phyloP scores from a whole-genome alignment of 2,888 invertebrate genomes.

The Halictus ligatus region DNA sequence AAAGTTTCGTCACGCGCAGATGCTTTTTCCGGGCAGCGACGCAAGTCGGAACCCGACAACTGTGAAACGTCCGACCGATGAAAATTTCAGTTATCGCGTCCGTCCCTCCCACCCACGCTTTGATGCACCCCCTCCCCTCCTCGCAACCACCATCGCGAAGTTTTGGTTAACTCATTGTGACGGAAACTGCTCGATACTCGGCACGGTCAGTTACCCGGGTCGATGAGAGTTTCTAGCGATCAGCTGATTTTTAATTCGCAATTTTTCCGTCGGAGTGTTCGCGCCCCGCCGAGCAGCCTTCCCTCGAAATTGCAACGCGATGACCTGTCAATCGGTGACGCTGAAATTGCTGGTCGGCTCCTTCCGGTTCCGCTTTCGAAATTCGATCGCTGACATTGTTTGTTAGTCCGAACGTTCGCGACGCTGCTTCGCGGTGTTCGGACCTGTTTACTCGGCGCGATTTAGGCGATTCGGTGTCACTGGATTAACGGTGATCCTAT shows the following conservation, averaged over 20 bases:
- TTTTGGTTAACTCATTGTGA: constrained; percentile 56
- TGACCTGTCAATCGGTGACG: not conserved
- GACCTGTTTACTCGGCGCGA: too few species aligned
- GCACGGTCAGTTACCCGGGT: constrained; percentile 35
- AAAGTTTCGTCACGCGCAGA: not conserved
- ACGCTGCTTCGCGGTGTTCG: not conserved
- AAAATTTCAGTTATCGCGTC: constrained; percentile 55
- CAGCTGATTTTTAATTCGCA: constrained; percentile 37
- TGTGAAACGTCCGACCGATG: constrained; percentile 52
- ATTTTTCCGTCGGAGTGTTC: constrained; percentile 4
- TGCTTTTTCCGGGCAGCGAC: constrained; percentile 34
- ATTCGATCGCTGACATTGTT: not conserved
- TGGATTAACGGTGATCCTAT: not conserved
- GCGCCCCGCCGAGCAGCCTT: not conserved
- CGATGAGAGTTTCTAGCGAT: constrained; percentile 43
- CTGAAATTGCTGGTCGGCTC: not conserved
- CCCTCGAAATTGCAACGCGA: not conserved
- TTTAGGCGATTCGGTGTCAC: not conserved
- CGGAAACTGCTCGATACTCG: constrained; percentile 42
- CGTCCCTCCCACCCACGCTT: constrained; percentile 16
- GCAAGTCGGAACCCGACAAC: constrained; percentile 18
- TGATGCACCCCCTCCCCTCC: constrained; percentile 3
- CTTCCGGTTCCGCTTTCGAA: not conserved
- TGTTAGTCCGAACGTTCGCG: not conserved
- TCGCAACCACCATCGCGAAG: constrained; percentile 11